Percentiles rank a stretch among this genome's conserved stretches.
These are phyloP conservation scores for Scaptodrosophila latifasciaeformis DNA, from an alignment of 2,888 invertebrate species.

Conservation along the genomic window DNA sequence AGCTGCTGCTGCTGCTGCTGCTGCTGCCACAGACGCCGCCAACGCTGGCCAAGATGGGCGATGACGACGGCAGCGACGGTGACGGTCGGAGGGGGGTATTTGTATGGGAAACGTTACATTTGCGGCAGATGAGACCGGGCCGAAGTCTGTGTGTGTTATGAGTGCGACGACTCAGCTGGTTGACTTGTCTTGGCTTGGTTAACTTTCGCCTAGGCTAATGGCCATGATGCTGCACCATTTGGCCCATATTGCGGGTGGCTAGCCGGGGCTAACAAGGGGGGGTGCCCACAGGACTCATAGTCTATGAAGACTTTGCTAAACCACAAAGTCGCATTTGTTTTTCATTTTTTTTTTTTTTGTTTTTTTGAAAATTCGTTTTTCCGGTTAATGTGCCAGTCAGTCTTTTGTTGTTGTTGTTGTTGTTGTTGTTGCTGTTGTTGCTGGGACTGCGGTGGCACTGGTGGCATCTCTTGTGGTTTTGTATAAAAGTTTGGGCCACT, in stretches of 20 bases:
- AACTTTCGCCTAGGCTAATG: slow-evolving; percentile 49
- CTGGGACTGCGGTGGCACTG: slow-evolving; percentile 1
- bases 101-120: slow-evolving; percentile 11
- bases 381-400: slow-evolving; percentile 48
- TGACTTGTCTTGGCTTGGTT: slow-evolving; percentile 16
- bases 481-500: slow-evolving; percentile 46
- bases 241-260: slow-evolving; percentile 53
- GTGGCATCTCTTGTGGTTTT: slow-evolving; percentile 7
- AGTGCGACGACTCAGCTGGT: background rate
- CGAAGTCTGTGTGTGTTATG: background rate
- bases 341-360: too few relatives aligned
- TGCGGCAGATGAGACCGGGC: slow-evolving; percentile 29
- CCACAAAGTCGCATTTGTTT: too few relatives aligned
- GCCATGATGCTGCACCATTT: slow-evolving; percentile 57
- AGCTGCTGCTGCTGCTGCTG: slow-evolving; percentile 4
- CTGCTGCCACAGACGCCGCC: slow-evolving; percentile 19
- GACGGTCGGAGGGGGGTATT: background rate
- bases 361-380: slow-evolving; percentile 41
- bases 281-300: background rate
- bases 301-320: slow-evolving; percentile 2
- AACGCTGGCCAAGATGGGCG: slow-evolving; percentile 17
- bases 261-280: too few relatives aligned
- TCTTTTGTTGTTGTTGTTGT: slow-evolving; percentile 17
- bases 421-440: slow-evolving; percentile 4
- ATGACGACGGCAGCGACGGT: background rate